Conservation (phyloP, 2,888 invertebrate species). For the Drosophila colorata region DNA sequence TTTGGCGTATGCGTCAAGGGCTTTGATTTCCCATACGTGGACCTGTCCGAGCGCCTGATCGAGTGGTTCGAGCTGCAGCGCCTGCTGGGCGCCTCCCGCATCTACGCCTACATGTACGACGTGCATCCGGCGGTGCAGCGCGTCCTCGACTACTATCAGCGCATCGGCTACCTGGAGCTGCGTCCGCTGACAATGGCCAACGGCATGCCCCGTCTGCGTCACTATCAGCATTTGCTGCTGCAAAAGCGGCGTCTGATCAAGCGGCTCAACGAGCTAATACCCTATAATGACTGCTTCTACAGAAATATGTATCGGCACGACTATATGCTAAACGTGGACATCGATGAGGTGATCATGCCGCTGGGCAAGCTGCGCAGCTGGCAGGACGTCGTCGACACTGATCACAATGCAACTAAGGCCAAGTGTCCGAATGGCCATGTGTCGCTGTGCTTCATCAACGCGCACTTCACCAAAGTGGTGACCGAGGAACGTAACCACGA, state of each 20-base stretch:
- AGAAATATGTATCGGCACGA: constrained; percentile 94
- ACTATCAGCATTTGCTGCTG: constrained; percentile 93
- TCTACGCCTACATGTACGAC: constrained; percentile 94
- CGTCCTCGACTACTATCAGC: constrained; percentile 88
- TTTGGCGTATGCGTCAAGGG: constrained; percentile 96
- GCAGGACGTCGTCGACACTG: constrained; percentile 86
- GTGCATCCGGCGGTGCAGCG: constrained; percentile 95
- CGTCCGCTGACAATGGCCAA: constrained; percentile 93
- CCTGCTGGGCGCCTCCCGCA: constrained; percentile 93
- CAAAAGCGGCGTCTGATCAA: constrained; percentile 94
- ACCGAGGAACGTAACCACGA: constrained; percentile 50
- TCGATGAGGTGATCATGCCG: constrained; percentile 96
- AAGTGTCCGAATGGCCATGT: constrained; percentile 63
- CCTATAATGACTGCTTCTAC: constrained; percentile 97
- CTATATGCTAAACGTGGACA: constrained; percentile 93
- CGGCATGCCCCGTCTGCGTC: constrained; percentile 93
- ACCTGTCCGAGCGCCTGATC: constrained; percentile 92
- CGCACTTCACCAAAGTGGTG: constrained; percentile 92
- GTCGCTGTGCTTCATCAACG: constrained; percentile 93
- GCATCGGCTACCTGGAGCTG: constrained; percentile 88
- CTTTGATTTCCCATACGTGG: constrained; percentile 94
- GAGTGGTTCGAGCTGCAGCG: constrained; percentile 96
- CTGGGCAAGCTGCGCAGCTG: constrained; percentile 44
- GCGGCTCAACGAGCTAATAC: constrained; percentile 95
- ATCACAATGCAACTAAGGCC: constrained; percentile 3